Evolutionary conservation across 2,113 vertebrate genomes (phyloP), one percentile per base, ranked within the genome.

Genomic region (Dipodomys merriami): DNA sequence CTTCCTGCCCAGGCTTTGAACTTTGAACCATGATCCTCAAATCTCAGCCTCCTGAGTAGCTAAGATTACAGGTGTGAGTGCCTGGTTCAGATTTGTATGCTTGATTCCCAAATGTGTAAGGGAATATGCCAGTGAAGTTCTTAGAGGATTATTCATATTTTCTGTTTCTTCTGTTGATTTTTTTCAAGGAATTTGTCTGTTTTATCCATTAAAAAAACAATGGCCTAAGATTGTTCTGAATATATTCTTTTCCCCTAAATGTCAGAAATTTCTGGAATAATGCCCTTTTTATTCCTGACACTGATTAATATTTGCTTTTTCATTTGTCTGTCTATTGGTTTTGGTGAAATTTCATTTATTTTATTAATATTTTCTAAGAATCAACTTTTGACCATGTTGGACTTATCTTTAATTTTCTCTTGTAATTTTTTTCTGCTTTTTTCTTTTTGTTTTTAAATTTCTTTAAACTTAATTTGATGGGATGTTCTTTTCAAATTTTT

Each of bases 111-210:
- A 71, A 7, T 77, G 18, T 91, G 60, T 76, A 44, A 89, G 35
- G 33, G 60, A 49, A 68, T 53, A 67, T 85, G 33, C 35, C 15
- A 49, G 22, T 65, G 29, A 76, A 91, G n/a, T 88, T 49, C 49
- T 49, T 49, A 49, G 49, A 49, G 39, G 53, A 64, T 13, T 35
- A 46, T 80, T 53, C 39, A 65, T 67, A 53, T 44, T 91, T 94
- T 85, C 80, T 35, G 46, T 91, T 85, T 91, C 72, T 93, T 78
- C n/a, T 65, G 77, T 78, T 78, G 30, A 49, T 83, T 18, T 7
- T 72, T 94, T 90, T 87, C 12, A 89, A 73, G 33, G 60, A 86
- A 49, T 73, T 53, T 88, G 12, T 76, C n/a, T 76, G 57, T 79
- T 86, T 77, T 29, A 23, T 82, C 29, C 57, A 49, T 68, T 73